These are phyloP conservation scores for Hafferia zeledoni DNA, from an alignment of 2,797 vertebrate genomes.

Conservation along the genomic window DNA sequence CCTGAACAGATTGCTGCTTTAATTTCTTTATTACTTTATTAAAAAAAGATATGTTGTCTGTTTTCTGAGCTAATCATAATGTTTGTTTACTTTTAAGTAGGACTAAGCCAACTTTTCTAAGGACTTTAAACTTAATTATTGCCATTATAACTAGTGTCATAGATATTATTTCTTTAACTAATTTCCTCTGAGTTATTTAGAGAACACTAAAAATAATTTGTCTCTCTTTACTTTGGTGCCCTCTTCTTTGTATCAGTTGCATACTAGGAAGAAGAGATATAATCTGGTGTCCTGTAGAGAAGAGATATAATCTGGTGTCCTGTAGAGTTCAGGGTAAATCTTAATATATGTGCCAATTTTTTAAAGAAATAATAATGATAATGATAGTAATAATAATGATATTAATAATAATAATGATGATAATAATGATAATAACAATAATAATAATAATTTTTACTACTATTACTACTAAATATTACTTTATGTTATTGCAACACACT, in stretches of 20 bases:
- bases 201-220: not conserved
- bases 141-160: not conserved
- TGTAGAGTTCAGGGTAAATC: not conserved
- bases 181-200: not conserved
- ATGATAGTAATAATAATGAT: too few relatives aligned
- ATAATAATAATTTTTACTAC: too few relatives aligned
- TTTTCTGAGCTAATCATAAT: not conserved
- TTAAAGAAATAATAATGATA: too few relatives aligned
- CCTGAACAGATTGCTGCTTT: not conserved
- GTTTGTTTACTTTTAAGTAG: not conserved
- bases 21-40: not conserved
- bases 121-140: not conserved
- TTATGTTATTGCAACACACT: not conserved
- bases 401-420: too few relatives aligned
- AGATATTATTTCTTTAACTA: not conserved
- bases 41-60: not conserved
- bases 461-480: not conserved
- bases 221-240: not conserved
- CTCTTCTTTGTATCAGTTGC: not conserved
- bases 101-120: not conserved
- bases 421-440: too few relatives aligned
- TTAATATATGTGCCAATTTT: fast-evolving
- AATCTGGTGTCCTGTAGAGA: fast-evolving
- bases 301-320: fast-evolving
- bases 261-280: not conserved